Base-by-base conservation (phyloP, 2,797 vertebrate species). In the Toxotes lorentzi region DNA sequence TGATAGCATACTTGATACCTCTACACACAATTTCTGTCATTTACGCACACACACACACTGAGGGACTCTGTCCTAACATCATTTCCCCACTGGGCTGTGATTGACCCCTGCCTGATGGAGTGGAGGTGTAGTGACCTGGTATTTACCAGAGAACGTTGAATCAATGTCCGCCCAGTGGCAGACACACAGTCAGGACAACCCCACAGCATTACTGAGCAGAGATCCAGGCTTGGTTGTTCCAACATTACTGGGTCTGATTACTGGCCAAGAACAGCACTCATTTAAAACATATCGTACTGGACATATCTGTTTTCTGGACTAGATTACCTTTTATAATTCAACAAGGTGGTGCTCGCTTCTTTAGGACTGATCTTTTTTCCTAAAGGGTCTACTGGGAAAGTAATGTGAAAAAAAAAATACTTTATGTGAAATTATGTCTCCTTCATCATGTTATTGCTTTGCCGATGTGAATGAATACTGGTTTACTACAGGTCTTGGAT, bases 91-190 rank as follows among this genome's bases (percentile, higher is more conserved):
- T 85, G 91, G 86, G 80, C 78, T 85, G 82, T 84, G 87, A 92
- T 84, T 93, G 92, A 93, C 89, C 89, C 79, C 84, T 86, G 84
- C 67, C 90, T 88, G 89, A 94, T 86, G 76, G 76, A 93, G 89
- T 87, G 86, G 81, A 88, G 86, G 89, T 88, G 76, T 76, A 86
- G 82, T 88, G 91, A 93, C 93, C 93, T 92, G 88, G 89, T 93
- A 93, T 94, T 94, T 94, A 92, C 90, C 89, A 83, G 81, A 79
- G 67, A 85, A 74, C 41, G 56, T 38, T 43, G 73, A 90, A 92
- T 94, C 91, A 88, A 93, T 93, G 89, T 53, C 80, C 61, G 81
- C 80, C 84, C 50, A 71, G 82, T 58, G 50, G 62, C 73, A 88
- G 48, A 79, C 83, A 65, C 75, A 82, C 50, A 56, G 70, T 71